Evolutionary conservation across 2,888 invertebrate genomes (phyloP), one percentile per base, ranked within the genome.

Genomic region (Chirona hameri): DNA sequence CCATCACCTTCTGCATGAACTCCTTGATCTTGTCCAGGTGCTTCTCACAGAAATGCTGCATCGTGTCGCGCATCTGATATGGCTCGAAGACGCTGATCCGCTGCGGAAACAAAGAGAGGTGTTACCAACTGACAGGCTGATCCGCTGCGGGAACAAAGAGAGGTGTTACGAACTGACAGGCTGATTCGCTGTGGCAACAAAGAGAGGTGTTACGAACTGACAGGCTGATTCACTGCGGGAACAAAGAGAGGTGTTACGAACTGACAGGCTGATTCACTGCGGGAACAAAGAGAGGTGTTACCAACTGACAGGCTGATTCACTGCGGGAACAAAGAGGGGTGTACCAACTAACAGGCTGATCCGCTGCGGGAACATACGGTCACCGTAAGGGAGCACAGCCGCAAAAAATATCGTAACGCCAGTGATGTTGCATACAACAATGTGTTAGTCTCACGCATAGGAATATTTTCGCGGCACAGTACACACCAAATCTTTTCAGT

Each of bases 31-130:
- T 97, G 85, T 94, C 93, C 85, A 96, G 89, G 87, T 98, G 96
- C 88, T 98, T 97, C 88, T 97, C 97, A 88, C 97, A 97, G 89
- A 98, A 98, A 88, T 97, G 96, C 87, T 96, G 96, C 72, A 98
- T 95, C 0, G 95, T 95, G 87, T 95, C 95, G 46, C 95, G 88
- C 95, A 95, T 95, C n/a, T 95, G 95, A 86, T 94, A 95, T 7
- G 95, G 95, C 88, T 95, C 95, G 88, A 95, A 95, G 82, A 95
- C 95, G 87, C 94, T 94, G 88, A 95, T 94, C 84, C 95, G 90
- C 88, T 92, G 90, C 84, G 89, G 15, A 52, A 12, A 76, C 27
- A 55, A 52, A 24, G 21, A 76, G 76, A 48, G 52, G 29, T 27
- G 60, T 82, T 12, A 39, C 15, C 4, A 39, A 39, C 39, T 39